Conservation (phyloP, 2,888 invertebrate species). For the Prosapia bicincta region DNA sequence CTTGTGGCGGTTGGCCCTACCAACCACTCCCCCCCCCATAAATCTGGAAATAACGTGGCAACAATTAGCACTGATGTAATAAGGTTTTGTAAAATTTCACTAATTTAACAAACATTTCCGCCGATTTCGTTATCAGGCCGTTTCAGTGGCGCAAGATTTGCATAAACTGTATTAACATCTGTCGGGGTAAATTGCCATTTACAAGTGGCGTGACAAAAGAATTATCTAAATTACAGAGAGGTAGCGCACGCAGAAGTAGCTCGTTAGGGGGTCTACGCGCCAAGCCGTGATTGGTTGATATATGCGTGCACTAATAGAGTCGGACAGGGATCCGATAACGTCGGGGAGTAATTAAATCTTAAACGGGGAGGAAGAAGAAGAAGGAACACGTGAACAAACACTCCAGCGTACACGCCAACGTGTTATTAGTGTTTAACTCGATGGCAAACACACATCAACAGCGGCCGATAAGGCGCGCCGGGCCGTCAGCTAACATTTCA, state of each 20-base stretch:
- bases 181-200: neutral
- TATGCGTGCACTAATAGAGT: neutral
- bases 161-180: neutral
- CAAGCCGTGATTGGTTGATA: too few relatives aligned
- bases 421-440: neutral
- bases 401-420: neutral
- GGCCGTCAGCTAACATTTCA: neutral
- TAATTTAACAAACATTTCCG: neutral
- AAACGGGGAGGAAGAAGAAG: constrained; percentile 11
- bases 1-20: too few relatives aligned
- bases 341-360: constrained; percentile 16
- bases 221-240: neutral
- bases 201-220: neutral
- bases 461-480: too few relatives aligned
- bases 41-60: too few relatives aligned
- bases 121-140: neutral
- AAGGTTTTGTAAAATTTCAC: neutral
- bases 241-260: neutral
- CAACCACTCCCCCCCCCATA: too few relatives aligned
- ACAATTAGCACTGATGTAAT: neutral
- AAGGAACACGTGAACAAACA: constrained; percentile 24
- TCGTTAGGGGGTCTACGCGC: too few relatives aligned
- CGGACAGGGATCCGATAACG: constrained; percentile 15
- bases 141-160: neutral
- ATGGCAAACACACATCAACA: neutral